A percentile compares a stretch with the other conserved stretches of the same genome.
These are phyloP conservation scores for Clarias pachynema DNA, from an alignment of 2,797 vertebrate genomes.

Conservation along the genomic window DNA sequence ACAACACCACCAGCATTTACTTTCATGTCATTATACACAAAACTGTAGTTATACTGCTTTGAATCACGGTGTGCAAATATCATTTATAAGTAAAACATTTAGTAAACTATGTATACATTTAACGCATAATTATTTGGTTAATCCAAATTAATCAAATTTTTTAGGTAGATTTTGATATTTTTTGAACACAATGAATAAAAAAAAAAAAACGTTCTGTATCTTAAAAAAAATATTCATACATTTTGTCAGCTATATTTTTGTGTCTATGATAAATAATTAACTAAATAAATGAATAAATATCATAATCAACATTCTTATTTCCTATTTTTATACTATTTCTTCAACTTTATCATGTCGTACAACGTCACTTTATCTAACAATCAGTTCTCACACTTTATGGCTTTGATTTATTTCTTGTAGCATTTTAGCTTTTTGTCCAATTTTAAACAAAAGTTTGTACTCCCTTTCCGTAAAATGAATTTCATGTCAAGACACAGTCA, in stretches of 20 bases:
- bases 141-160: background rate
- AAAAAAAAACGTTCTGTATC: background rate
- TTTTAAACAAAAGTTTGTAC: background rate
- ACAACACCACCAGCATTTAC: background rate
- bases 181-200: background rate
- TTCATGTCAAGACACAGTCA: background rate
- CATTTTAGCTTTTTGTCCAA: background rate
- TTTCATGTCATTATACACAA: background rate
- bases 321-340: background rate
- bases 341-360: background rate
- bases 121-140: background rate
- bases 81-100: background rate
- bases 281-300: background rate
- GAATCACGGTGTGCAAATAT: background rate
- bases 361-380: background rate
- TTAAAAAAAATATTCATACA: background rate
- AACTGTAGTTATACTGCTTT: background rate
- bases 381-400: constrained; percentile 8
- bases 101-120: background rate
- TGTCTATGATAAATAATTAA: background rate
- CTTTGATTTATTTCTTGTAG: background rate
- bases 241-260: background rate
- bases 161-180: background rate
- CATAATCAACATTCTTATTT: background rate
- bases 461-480: background rate